Evolutionary conservation across 2,888 invertebrate genomes (phyloP), one percentile per base, ranked within the genome.

Genomic region (Mythimna impura): DNA sequence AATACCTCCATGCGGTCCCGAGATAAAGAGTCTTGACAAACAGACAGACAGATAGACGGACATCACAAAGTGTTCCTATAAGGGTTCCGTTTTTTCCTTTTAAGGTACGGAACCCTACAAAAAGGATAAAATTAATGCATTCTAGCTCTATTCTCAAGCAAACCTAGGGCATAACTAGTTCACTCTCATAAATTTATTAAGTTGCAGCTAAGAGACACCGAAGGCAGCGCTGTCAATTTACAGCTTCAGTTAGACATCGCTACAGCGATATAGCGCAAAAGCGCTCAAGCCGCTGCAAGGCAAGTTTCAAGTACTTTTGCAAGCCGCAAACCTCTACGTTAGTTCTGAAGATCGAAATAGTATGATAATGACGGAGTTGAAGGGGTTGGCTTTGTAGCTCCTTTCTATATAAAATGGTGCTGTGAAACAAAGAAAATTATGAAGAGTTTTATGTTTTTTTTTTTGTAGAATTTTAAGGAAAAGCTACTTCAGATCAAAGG

Each of bases 181-280:
- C 17, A 20, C 50, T 22, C 43, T 25, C 17, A 76, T 76, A 73
- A 58, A 66, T 70, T 78, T 66, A 72, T 71, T 62, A 54, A 72
- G 66, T 58, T 63, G 47, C 52, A 76, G 61, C 52, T 57, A 9
- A 14, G 50, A 55, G 52, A 22, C 22, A 20, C 40, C 66, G 36
- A 40, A 71, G 76, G 78, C 66, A 78, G 54, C 60, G 64, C 50
- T 77, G 76, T 78, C 76, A 77, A 78, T 78, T 72, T 78, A 36
- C 71, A 22, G 36, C 12, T 57, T 77, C 36, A 78, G 72, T 58
- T 47, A 63, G 72, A 78, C 62, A 71, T 12, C 61, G 57, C 76
- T 76, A 69, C 43, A 77, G 30, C 57, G 61, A 63, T 76, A 60
- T 55, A 77, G 57, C 62, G 62, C 17, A 55, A 54, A 12, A 22